Evolutionary conservation across 2,888 invertebrate species (phyloP), one percentile per base, ranked within the genome.

Genomic region (Drosophila basisetae): DNA sequence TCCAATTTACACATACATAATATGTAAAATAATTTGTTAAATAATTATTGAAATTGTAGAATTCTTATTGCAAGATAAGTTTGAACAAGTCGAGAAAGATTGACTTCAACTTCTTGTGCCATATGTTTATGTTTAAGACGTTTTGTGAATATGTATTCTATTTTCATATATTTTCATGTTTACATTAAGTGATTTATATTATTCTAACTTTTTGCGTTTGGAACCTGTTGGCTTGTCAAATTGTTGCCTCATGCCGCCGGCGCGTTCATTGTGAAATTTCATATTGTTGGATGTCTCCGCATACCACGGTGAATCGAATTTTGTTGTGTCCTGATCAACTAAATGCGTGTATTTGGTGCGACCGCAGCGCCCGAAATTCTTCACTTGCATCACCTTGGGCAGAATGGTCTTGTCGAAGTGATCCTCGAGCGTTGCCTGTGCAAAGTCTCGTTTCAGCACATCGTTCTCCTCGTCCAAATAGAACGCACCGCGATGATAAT

Each of bases 321-420:
- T 97, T 0, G 99, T 99, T 0, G 99, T 99, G 92, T 99, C 99
- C 93, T 99, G 99, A 94, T 99, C 99, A 0, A 99, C 99, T 91
- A 99, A 94, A 94, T 99, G 99, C 0, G 99, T 99, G 94, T 99
- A 99, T 92, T 99, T 99, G 0, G 99, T 99, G 62, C 99, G 96
- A 7, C 99, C 99, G 60, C 99, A 99, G 3, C 99, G 96, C 16
- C 99, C 99, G 94, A 99, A 99, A 94, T 99, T 99, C 94, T 99
- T 99, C 52, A 99, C 99, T 95, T 99, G 99, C 99, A 99, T 99
- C 84, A 99, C 99, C 95, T 99, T 99, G 2, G 99, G 99, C 75
- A 99, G 93, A 82, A 99, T 97, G 35, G 99, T 98, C 94, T 99
- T 99, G 93, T 99, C 99, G 93, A 99, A 99, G 93, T 99, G 99